phyloP scores from a whole-genome alignment of 2,797 vertebrate genomes.

The Oreortyx pictus region DNA sequence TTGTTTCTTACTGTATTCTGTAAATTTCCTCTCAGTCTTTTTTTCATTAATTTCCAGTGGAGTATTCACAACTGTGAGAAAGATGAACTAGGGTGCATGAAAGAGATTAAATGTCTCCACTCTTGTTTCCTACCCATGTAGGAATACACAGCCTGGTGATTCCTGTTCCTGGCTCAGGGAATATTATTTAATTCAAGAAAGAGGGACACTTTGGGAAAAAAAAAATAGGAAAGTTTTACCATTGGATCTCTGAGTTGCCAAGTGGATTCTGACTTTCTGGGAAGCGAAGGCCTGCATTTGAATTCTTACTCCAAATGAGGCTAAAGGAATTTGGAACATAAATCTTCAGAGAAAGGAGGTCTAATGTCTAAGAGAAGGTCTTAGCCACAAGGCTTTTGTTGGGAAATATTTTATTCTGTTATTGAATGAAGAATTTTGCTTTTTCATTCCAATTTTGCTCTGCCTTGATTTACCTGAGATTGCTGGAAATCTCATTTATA shows the following conservation, averaged over 20 bases:
- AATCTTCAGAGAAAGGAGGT: background rate
- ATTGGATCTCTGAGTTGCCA: background rate
- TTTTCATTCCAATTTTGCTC: background rate
- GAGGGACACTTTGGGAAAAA: background rate
- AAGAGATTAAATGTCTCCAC: background rate
- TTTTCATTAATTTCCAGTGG: background rate
- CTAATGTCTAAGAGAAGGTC: background rate
- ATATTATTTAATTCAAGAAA: background rate
- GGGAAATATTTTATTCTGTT: background rate
- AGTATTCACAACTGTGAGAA: background rate
- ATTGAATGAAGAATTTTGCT: background rate
- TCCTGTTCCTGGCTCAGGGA: background rate
- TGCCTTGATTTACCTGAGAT: background rate
- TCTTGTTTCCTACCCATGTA: background rate
- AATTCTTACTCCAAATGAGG: background rate
- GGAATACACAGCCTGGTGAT: background rate
- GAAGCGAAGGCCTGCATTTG: background rate
- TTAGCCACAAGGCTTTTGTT: constrained; percentile 24
- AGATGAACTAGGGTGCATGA: background rate
- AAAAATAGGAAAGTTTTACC: background rate
- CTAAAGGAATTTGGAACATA: background rate
- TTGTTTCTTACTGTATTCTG: background rate
- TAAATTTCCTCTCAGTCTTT: background rate
- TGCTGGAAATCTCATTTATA: background rate
- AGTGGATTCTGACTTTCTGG: constrained; percentile 32